Evolutionary conservation across 2,888 invertebrate species (phyloP).

Genomic region (Eutolmus rufibarbis): DNA sequence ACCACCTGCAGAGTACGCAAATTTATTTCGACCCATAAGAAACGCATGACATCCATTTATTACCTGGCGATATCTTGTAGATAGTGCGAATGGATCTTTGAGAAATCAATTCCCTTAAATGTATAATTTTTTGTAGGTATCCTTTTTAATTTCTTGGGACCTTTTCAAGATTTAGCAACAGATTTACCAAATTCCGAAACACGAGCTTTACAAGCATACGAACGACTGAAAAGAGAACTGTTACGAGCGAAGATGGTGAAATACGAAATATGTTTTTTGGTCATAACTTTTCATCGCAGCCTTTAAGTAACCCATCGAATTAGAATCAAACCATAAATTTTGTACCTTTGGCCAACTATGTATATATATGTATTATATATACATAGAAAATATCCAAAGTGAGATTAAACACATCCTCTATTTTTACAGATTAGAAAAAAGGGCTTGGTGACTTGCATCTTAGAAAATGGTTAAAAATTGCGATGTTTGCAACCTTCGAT

Average conservation of each 20-base stretch:
- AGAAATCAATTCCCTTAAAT: neutral
- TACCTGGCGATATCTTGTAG: neutral
- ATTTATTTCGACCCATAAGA: slow-evolving; percentile 10
- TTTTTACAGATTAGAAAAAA: too few relatives aligned
- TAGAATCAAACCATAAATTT: neutral
- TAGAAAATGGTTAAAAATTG: too few relatives aligned
- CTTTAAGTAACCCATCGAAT: neutral
- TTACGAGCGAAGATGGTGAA: neutral
- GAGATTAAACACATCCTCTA: too few relatives aligned
- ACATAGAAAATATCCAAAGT: too few relatives aligned
- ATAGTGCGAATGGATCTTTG: neutral
- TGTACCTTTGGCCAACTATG: too few relatives aligned
- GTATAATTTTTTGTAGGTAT: neutral
- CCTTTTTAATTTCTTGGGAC: neutral
- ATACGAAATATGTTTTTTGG: neutral
- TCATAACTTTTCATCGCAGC: neutral
- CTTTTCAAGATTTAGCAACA: neutral
- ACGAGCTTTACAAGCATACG: neutral
- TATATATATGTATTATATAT: too few relatives aligned
- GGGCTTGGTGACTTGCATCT: too few relatives aligned
- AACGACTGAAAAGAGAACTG: neutral
- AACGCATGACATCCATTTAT: neutral
- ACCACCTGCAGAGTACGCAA: slow-evolving; percentile 20
- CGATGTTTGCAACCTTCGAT: too few relatives aligned
- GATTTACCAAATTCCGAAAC: neutral